Conservation (phyloP, 2,113 vertebrate species). For the human (Homo sapiens) region DNA sequence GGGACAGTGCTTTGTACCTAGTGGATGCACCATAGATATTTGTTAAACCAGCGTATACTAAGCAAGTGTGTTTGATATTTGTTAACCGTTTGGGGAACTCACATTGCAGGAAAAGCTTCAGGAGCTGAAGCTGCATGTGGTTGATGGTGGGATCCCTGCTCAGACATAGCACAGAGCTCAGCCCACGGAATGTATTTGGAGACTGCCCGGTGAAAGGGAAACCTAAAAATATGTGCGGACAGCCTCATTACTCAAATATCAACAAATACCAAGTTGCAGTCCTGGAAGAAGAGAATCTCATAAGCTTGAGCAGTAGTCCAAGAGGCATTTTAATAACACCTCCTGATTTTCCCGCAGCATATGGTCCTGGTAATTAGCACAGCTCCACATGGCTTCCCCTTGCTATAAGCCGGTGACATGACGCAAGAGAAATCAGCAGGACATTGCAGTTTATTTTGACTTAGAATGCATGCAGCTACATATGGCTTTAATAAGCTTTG, state of each 20-base stretch:
- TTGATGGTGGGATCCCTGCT: background rate
- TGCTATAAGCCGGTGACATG: background rate
- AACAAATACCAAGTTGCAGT: background rate
- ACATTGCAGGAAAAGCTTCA: background rate
- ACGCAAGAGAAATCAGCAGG: conserved; percentile 39
- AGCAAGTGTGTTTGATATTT: background rate
- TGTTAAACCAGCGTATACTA: background rate
- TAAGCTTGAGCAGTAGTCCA: background rate
- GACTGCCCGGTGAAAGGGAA: background rate
- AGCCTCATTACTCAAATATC: background rate
- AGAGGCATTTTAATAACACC: conserved; percentile 8
- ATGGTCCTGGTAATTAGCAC: conserved; percentile 54
- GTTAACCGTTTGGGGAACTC: background rate
- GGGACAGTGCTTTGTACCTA: background rate
- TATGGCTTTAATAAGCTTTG: conserved; percentile 48
- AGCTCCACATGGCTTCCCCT: background rate
- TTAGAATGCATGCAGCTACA: background rate
- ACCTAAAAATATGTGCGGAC: background rate
- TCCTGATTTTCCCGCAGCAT: conserved; percentile 37
- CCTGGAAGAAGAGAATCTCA: background rate
- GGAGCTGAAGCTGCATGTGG: background rate
- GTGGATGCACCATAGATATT: background rate
- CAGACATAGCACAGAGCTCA: background rate
- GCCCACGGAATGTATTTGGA: background rate
- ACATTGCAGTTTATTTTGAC: conserved; percentile 34